phyloP scores from a whole-genome alignment of 2,888 invertebrate genomes.

The Drosophila paranaensis region DNA sequence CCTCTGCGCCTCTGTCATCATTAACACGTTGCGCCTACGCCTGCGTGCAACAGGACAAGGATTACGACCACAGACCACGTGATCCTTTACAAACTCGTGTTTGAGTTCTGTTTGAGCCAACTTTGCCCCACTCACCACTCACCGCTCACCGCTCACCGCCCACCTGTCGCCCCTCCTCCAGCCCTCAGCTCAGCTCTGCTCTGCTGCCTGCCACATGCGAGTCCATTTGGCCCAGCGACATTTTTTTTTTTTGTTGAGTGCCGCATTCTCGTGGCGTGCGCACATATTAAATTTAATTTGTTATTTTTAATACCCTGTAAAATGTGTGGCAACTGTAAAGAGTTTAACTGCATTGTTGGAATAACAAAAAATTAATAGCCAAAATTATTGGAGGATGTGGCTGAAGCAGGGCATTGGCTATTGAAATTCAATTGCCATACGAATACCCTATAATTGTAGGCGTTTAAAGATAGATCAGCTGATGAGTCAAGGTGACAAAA shows the following conservation, averaged over 20 bases:
- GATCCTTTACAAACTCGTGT: constrained; percentile 37
- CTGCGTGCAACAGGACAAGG: constrained; percentile 51
- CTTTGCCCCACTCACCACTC: too few relatives aligned
- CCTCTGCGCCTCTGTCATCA: constrained; percentile 28
- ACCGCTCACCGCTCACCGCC: background rate
- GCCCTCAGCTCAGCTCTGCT: too few relatives aligned
- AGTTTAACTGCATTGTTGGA: background rate
- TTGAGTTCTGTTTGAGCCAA: constrained; percentile 40
- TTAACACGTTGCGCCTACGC: constrained; percentile 77
- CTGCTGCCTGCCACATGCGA: background rate
- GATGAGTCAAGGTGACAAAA: too few relatives aligned
- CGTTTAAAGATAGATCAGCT: too few relatives aligned
- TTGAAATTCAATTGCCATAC: background rate
- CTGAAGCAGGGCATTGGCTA: background rate
- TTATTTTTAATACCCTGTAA: constrained; percentile 30
- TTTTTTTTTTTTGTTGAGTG: constrained; percentile 18
- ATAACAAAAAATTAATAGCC: too few relatives aligned
- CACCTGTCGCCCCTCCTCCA: constrained; percentile 5
- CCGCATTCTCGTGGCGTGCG: constrained; percentile 7
- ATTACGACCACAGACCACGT: constrained; percentile 52
- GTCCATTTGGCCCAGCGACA: constrained; percentile 11
- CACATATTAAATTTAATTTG: constrained; percentile 31
- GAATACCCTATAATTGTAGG: background rate
- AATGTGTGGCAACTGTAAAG: background rate
- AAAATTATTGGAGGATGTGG: background rate